Evolutionary conservation across 2,888 invertebrate species (phyloP), one percentile per base, ranked within the genome.

Genomic region (Oligia fasciuncula): DNA sequence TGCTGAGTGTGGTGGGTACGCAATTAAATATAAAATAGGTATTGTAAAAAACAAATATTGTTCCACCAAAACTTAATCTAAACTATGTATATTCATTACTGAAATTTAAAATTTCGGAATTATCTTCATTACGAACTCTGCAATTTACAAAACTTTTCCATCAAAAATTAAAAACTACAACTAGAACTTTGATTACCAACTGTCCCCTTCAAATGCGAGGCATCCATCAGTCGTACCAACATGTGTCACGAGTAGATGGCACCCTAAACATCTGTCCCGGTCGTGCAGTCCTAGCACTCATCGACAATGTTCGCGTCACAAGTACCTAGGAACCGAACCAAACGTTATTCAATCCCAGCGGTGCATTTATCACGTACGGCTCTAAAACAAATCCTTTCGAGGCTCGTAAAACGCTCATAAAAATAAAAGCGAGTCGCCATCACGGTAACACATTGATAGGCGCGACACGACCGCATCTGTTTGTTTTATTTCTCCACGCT

Each of bases 401-500:
- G 79, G 72, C 82, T 84, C 83, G 82, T 88, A 87, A 89, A 87
- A 85, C 80, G 81, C 81, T 85, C 87, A 89, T 89, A 89, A 89
- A 87, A 89, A 89, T 88, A 89, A 88, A 88, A 88, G 81, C 83
- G 80, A 85, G 54, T 80, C 79, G 76, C 80, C 80, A 85, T 87
- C 85, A 79, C 49, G 75, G 80, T 73, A 76, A 73, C 86, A 78
- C 89, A 89, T 87, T 85, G 88, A 85, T 89, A 87, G 86, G 86
- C 88, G 83, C 74, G 81, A 85, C 89, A 85, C 85, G 83, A 79
- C 87, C 88, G 66, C 87, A 88, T 85, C 78, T 83, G 86, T 86
- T 88, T 87, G 87, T 86, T 89, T 89, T 88, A 87, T 88, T 88
- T 89, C 87, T 88, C 74, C 77, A 77, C 83, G 82, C 77, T 89